A percentile compares a stretch with the other conserved stretches of the same genome.
These are phyloP conservation scores for Tiliqua scincoides DNA, from an alignment of 2,113 vertebrate genomes.

Conservation along the genomic window DNA sequence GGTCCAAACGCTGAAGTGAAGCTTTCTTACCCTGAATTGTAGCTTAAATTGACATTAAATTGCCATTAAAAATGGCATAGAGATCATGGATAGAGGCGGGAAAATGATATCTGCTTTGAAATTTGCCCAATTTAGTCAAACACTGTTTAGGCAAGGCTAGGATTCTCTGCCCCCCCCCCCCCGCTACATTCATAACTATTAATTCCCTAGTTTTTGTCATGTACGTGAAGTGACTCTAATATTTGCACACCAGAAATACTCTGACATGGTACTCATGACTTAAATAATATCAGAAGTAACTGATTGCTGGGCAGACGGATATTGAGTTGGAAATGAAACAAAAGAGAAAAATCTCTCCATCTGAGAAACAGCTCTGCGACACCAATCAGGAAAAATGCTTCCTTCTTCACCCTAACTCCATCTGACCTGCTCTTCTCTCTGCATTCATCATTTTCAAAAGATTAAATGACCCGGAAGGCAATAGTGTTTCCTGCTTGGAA, in stretches of 20 bases:
- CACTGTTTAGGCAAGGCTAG: background rate
- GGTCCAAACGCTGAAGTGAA: background rate
- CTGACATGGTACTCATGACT: too few species aligned
- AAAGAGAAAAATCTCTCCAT: background rate
- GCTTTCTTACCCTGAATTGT: background rate
- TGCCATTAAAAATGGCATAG: background rate
- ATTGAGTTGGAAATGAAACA: background rate
- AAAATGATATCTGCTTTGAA: background rate
- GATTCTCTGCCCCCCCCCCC: background rate
- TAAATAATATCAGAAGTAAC: background rate
- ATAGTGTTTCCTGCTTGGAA: constrained; percentile 43
- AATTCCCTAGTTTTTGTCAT: background rate
- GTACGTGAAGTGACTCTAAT: background rate
- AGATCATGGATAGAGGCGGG: background rate
- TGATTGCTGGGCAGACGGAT: background rate
- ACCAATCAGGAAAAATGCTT: background rate
- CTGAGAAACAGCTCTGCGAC: background rate
- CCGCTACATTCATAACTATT: background rate
- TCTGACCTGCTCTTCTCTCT: constrained; percentile 28
- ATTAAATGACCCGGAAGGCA: constrained; percentile 38
- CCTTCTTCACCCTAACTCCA: background rate
- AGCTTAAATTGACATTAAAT: too few species aligned
- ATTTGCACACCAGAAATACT: background rate
- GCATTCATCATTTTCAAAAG: constrained; percentile 20
- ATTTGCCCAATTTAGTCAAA: background rate